Base-by-base conservation (phyloP, 2,797 vertebrate species). In the Melanotaenia pygmaea region DNA sequence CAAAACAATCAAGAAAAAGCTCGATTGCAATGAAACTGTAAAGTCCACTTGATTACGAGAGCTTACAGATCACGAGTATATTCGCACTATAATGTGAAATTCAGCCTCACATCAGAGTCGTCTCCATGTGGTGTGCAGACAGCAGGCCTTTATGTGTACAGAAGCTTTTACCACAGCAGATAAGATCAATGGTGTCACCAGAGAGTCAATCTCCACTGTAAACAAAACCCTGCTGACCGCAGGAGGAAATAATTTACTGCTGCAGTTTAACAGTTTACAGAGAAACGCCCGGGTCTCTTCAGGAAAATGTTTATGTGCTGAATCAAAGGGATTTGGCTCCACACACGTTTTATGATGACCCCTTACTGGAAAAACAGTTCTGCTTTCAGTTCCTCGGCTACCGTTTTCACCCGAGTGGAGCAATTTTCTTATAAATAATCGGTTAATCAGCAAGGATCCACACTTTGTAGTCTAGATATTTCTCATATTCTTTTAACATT, bases 211-310 rank as follows among this genome's bases (percentile, higher is more conserved):
- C 80, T 76, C 71, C 71, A 78, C 76, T 77, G 84, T 88, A 88
- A 92, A 91, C 91, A 84, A 88, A 89, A 66, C 38, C 64, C 65
- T 38, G 4, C 71, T 34, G 81, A 82, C 75, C 60, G 0, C 74
- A 61, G 59, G 74, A 89, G 91, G 89, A 92, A 91, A 83, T 80
- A 0, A 83, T 88, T 89, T 88, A 79, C 80, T 70, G 74, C 67
- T 43, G 79, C 69, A 67, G 64, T 72, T 81, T 72, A 80, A 86
- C 73, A 81, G 83, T 81, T 87, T 84, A 59, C 73, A 43, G 62
- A 65, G 82, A 86, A 88, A 81, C 74, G 60, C 82, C 77, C 50
- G 1, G 32, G 47, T 64, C 54, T 66, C 79, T 53, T 32, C 34
- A 26, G 61, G 59, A 75, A 59, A 59, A 72, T 4, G 80, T 87